A percentile compares a stretch with the other conserved stretches of the same genome.
Conservation (phyloP, 2,888 invertebrate species). For the Heliconius erato region DNA sequence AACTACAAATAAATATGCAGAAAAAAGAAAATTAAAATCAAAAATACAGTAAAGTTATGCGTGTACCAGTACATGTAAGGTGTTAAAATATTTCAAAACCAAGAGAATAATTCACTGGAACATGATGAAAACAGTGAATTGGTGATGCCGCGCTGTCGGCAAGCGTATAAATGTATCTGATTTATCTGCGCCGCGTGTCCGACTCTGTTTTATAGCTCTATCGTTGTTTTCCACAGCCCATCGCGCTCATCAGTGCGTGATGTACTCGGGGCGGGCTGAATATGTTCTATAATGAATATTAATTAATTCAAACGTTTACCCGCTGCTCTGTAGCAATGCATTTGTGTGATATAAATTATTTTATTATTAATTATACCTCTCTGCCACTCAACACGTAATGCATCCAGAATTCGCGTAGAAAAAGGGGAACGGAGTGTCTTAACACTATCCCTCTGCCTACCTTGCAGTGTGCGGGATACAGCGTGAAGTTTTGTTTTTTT, state of each 20-base stretch:
- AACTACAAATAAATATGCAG: background rate
- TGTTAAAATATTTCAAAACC: constrained; percentile 41
- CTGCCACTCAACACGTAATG: no score
- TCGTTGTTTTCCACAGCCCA: constrained; percentile 48
- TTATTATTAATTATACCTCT: no score
- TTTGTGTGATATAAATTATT: no score
- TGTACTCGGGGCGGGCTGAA: constrained; percentile 40
- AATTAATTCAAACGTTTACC: constrained; percentile 41
- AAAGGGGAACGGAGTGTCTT: no score
- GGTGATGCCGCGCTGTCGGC: constrained; percentile 51
- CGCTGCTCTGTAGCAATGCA: no score
- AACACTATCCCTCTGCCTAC: no score
- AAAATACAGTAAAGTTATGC: constrained; percentile 26
- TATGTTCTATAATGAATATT: constrained; percentile 49
- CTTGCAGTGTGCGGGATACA: no score
- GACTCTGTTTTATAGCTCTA: constrained; percentile 52
- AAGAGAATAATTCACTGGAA: constrained; percentile 50
- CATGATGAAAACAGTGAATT: constrained; percentile 54
- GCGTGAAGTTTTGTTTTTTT: no score
- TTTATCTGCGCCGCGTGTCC: constrained; percentile 52
- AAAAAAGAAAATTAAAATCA: background rate
- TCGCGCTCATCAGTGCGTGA: constrained; percentile 42
- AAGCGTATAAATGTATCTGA: constrained; percentile 53
- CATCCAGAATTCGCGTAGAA: no score
- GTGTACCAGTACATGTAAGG: constrained; percentile 8